Evolutionary conservation across 1,140 invertebrate species (phyloP).

Genomic region (Formica selysi): DNA sequence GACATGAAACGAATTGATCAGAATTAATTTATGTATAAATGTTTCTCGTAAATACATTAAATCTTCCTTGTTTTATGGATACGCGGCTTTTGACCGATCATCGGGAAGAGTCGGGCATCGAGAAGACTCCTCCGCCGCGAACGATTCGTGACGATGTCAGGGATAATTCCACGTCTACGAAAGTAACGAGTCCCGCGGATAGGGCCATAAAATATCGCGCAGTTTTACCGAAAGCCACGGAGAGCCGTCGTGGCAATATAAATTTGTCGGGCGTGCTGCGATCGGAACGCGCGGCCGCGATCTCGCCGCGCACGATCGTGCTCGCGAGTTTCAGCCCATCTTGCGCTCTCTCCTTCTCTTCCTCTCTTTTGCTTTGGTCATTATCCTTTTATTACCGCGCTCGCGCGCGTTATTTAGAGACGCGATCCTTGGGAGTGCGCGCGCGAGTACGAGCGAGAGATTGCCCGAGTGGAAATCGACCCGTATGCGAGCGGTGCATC

Average conservation of each 20-base stretch:
- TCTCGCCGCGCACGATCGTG: constrained; percentile 51
- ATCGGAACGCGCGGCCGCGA: constrained; percentile 41
- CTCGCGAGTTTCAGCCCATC: constrained; percentile 37
- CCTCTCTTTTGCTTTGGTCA: constrained; percentile 75
- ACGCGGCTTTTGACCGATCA: constrained; percentile 4
- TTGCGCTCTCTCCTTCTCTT: neutral
- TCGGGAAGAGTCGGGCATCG: constrained; percentile 1
- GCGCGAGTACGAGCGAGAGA: constrained; percentile 71
- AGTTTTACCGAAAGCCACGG: constrained; percentile 69
- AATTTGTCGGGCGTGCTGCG: constrained; percentile 72
- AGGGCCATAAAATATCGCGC: constrained; percentile 62
- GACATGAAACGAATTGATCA: neutral
- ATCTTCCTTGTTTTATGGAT: neutral
- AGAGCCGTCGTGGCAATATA: constrained; percentile 67
- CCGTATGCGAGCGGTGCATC: constrained; percentile 69
- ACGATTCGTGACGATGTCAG: constrained; percentile 70
- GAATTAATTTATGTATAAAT: neutral
- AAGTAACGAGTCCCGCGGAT: constrained; percentile 70
- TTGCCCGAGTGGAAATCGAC: constrained; percentile 80
- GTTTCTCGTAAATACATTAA: neutral
- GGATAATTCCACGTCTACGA: constrained; percentile 71
- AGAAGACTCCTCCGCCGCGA: neutral
- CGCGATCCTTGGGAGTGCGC: constrained; percentile 73
- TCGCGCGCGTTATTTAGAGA: constrained; percentile 79
- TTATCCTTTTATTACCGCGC: constrained; percentile 80